These are phyloP conservation scores for Morinoia aosen DNA, from an alignment of 2,888 invertebrate genomes.

Conservation along the genomic window DNA sequence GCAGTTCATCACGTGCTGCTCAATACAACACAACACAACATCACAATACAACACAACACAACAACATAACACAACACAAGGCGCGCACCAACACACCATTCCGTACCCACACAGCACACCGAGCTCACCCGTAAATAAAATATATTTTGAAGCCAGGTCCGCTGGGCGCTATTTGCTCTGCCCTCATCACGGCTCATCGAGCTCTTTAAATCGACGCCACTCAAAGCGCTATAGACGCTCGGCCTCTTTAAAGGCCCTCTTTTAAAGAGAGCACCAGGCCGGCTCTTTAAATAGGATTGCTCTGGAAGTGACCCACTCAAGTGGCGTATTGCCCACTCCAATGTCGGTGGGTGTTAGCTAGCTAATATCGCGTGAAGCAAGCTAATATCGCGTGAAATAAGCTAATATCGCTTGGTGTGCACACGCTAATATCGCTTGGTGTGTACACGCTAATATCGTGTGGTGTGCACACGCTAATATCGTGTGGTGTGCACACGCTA, in stretches of 20 bases:
- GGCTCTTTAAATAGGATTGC: conserved; percentile 37
- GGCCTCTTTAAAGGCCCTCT: not conserved
- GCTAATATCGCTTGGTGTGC: too few species aligned
- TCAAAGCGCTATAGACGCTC: not conserved
- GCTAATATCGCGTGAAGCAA: not conserved
- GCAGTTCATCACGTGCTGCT: too few species aligned
- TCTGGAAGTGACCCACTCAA: not conserved
- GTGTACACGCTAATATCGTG: too few species aligned
- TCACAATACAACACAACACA: too few species aligned
- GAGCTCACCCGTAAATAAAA: not conserved
- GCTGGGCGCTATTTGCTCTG: not conserved
- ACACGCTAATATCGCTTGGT: too few species aligned
- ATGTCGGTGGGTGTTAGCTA: not conserved
- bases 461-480: too few species aligned
- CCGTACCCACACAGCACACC: not conserved
- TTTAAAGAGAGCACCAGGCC: not conserved
- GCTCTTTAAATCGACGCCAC: not conserved
- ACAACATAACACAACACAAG: too few species aligned
- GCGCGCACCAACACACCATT: too few species aligned
- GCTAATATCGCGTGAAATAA: not conserved
- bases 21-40: too few species aligned
- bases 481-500: too few species aligned
- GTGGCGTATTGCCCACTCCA: conserved; percentile 17
- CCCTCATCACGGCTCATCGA: not conserved
- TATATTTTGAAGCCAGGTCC: not conserved